Conservation (phyloP, 2,797 vertebrate species). For the Thunnus albacares region DNA sequence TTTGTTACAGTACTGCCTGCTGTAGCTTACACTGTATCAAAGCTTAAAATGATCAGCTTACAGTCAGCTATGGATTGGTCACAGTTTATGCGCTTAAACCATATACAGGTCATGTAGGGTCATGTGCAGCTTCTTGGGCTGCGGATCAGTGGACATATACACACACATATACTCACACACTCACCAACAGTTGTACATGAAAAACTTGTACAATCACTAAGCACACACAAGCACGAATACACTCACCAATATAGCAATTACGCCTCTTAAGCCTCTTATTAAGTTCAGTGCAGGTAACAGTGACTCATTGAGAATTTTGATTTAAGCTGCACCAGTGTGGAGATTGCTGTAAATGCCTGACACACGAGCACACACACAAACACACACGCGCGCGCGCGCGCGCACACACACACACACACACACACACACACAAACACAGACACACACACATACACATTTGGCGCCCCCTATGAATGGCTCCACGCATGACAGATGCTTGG, state of each 20-base stretch:
- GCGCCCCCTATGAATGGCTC: slow-evolving; percentile 59
- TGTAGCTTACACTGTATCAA: not conserved
- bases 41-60: slow-evolving; percentile 30
- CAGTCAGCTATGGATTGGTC: not conserved
- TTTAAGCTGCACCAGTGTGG: not conserved
- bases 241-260: not conserved
- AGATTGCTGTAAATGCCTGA: not conserved
- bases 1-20: not conserved
- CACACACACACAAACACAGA: slow-evolving; percentile 13
- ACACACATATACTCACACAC: not conserved
- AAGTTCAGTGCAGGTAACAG: slow-evolving; percentile 12
- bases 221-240: not conserved
- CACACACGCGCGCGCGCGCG: slow-evolving; percentile 5
- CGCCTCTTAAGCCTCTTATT: not conserved
- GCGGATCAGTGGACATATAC: not conserved
- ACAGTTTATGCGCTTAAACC: slow-evolving; percentile 6
- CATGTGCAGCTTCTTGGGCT: slow-evolving; percentile 9
- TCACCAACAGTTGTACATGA: not conserved
- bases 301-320: not conserved
- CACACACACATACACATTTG: not conserved
- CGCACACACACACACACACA: slow-evolving; percentile 5
- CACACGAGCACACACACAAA: not conserved
- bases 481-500: slow-evolving; percentile 9
- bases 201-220: not conserved
- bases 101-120: slow-evolving; percentile 28